These are phyloP conservation scores for Esperia sulphurella DNA, from an alignment of 2,888 invertebrate species.

Conservation along the genomic window DNA sequence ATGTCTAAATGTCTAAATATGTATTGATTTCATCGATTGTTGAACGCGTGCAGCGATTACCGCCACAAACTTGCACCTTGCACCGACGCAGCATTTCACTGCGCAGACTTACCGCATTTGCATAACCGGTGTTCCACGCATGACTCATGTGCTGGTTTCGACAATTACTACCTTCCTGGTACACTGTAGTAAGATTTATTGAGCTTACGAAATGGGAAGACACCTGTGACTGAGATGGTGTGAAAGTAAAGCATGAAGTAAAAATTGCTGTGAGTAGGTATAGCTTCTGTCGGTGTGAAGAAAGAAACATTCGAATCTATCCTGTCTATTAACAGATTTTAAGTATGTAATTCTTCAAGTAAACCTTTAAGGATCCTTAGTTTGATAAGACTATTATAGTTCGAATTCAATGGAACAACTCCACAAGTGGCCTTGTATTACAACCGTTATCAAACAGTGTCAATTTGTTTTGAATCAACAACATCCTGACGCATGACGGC, in stretches of 20 bases:
- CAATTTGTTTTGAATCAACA: conserved; percentile 38
- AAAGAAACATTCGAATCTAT: too few species aligned
- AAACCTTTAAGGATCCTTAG: too few species aligned
- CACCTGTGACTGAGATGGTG: too few species aligned
- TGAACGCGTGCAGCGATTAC: not conserved
- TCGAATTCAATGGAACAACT: conserved; percentile 20
- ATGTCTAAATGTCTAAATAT: too few species aligned
- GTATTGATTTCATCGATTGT: too few species aligned
- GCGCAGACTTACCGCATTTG: conserved; percentile 26
- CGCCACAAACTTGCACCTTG: not conserved
- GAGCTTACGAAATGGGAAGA: not conserved
- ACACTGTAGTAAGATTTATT: not conserved
- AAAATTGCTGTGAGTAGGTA: too few species aligned
- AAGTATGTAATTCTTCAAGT: too few species aligned
- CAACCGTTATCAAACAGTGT: conserved; percentile 37
- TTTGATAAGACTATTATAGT: too few species aligned
- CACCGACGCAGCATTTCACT: not conserved
- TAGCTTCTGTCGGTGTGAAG: too few species aligned
- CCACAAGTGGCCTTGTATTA: conserved; percentile 20
- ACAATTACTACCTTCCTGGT: not conserved
- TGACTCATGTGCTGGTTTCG: conserved; percentile 21
- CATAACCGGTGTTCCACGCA: conserved; percentile 34
- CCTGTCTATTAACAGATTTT: too few species aligned
- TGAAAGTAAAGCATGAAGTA: too few species aligned
- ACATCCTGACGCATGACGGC: conserved; percentile 28